These are phyloP conservation scores for Megalops cyprinoides DNA, from an alignment of 2,797 vertebrate species.

Conservation along the genomic window DNA sequence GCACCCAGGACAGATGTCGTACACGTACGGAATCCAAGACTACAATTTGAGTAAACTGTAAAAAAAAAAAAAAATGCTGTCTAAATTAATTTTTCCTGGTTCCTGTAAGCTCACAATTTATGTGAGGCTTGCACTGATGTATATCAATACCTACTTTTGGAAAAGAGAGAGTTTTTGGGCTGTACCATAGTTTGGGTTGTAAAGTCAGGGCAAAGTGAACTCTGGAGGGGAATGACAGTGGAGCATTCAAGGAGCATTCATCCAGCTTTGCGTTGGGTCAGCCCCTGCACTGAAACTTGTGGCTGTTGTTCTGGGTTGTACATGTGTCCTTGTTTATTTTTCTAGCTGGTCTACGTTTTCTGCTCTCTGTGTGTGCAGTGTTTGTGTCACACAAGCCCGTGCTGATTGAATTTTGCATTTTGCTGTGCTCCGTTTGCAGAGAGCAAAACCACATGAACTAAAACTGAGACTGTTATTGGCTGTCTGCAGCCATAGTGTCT, in stretches of 20 bases:
- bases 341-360: background rate
- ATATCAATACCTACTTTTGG: slow-evolving; percentile 40
- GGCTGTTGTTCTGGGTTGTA: background rate
- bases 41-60: slow-evolving; percentile 17
- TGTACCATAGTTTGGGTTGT: background rate
- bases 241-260: background rate
- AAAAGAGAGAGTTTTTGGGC: background rate
- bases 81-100: slow-evolving; percentile 67
- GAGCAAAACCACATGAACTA: background rate
- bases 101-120: slow-evolving; percentile 60
- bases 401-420: background rate
- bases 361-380: background rate
- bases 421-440: background rate
- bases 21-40: slow-evolving; percentile 55
- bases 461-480: background rate
- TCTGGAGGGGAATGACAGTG: background rate
- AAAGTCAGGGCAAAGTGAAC: background rate
- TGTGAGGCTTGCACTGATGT: slow-evolving; percentile 38
- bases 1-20: slow-evolving; percentile 66
- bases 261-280: background rate
- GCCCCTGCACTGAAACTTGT: background rate
- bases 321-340: background rate
- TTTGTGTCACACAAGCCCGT: background rate
- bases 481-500: too few relatives aligned
- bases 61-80: slow-evolving; percentile 35